These are phyloP conservation scores for Buphagus erythrorhynchus DNA, from an alignment of 2,797 vertebrate genomes.

Conservation along the genomic window DNA sequence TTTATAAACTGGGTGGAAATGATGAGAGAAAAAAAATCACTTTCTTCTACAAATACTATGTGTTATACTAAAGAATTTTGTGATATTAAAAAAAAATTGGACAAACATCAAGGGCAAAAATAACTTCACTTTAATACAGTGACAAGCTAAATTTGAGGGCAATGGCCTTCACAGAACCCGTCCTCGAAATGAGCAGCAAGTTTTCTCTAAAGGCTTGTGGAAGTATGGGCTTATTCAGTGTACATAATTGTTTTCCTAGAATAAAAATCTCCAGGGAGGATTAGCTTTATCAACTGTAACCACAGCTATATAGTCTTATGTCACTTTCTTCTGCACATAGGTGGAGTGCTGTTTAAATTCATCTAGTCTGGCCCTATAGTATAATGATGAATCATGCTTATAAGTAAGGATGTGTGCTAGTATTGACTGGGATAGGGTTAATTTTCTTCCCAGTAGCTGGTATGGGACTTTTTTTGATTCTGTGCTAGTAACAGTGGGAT, in stretches of 20 bases:
- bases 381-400: not conserved
- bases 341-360: not conserved
- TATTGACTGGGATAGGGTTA: not conserved
- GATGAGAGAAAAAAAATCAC: not conserved
- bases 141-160: constrained; percentile 4
- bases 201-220: not conserved
- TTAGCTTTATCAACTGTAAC: constrained; percentile 20
- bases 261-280: constrained; percentile 1
- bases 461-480: not conserved
- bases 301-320: not conserved
- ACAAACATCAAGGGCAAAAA: not conserved
- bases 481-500: not conserved
- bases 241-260: constrained; percentile 21
- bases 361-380: not conserved
- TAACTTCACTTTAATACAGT: not conserved
- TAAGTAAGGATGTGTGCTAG: not conserved
- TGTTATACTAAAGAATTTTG: not conserved
- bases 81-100: not conserved
- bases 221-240: not conserved
- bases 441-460: not conserved
- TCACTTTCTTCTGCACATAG: not conserved
- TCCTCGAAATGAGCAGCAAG: not conserved
- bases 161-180: not conserved
- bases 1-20: not conserved
- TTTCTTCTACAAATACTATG: not conserved